A percentile compares a stretch with the other conserved stretches of the same genome.
Evolutionary conservation across 2,888 invertebrate genomes (phyloP).

Genomic region (Thysanoteuthis rhombus): DNA sequence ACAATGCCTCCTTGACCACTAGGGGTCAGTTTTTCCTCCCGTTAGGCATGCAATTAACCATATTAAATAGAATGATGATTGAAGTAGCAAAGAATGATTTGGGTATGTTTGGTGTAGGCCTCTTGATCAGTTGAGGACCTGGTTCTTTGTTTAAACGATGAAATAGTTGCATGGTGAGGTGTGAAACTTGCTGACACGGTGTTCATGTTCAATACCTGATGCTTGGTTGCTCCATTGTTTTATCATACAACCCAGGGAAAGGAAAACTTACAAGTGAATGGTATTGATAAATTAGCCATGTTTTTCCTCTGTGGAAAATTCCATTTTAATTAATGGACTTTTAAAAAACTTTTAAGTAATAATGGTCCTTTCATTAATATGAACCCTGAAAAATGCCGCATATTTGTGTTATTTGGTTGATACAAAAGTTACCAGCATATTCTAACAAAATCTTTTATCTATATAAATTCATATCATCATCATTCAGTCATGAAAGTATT

Average conservation of each 20-base stretch:
- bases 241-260: neutral
- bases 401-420: neutral
- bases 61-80: neutral
- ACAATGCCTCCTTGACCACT: no score
- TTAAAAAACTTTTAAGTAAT: no score
- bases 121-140: no score
- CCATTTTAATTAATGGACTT: no score
- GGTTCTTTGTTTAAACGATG: neutral
- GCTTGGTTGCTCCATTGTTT: neutral
- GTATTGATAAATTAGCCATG: neutral
- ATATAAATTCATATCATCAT: no score
- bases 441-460: no score
- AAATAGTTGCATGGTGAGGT: neutral
- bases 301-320: neutral
- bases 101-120: neutral
- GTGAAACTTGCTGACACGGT: neutral
- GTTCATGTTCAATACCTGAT: no score
- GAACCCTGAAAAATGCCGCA: neutral
- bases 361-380: no score
- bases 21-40: no score
- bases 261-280: neutral
- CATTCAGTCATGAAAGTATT: no score
- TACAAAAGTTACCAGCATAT: no score
- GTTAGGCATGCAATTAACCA: neutral
- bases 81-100: neutral